Percentiles rank a stretch among this genome's conserved stretches.
Conservation (phyloP, 2,888 invertebrate genomes). For the Pyrrhia umbra region DNA sequence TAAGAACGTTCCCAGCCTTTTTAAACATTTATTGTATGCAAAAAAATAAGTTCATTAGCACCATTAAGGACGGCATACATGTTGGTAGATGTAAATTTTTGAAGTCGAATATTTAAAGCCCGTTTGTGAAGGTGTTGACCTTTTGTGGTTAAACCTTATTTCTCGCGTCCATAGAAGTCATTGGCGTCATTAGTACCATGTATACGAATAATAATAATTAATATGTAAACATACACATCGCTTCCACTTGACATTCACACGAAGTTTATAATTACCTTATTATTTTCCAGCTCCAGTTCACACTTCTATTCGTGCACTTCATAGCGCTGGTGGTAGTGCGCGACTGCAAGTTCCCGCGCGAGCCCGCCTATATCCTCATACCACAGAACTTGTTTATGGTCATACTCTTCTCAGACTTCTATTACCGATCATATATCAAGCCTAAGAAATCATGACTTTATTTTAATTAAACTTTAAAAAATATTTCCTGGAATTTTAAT, state of each 20-base stretch:
- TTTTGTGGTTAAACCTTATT: too few relatives aligned
- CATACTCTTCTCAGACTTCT: constrained; percentile 92
- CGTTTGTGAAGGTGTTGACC: too few relatives aligned
- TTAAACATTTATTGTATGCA: neutral
- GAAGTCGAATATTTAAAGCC: too few relatives aligned
- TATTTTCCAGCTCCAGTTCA: constrained; percentile 91
- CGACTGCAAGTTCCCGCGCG: constrained; percentile 90
- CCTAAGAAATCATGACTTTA: constrained; percentile 53
- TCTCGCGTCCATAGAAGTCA: too few relatives aligned
- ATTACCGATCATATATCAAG: constrained; percentile 90
- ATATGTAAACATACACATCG: too few relatives aligned
- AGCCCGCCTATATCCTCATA: constrained; percentile 88
- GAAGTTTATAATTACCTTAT: neutral
- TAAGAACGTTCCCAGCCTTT: neutral
- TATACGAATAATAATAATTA: too few relatives aligned
- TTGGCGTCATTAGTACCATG: too few relatives aligned
- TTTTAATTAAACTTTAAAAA: neutral
- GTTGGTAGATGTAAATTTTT: too few relatives aligned
- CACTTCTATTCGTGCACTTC: constrained; percentile 90
- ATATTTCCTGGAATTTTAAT: neutral
- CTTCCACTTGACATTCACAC: too few relatives aligned
- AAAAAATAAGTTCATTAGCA: neutral
- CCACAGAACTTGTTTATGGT: constrained; percentile 93
- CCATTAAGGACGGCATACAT: neutral
- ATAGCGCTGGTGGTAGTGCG: constrained; percentile 75